Evolutionary conservation across 2,113 vertebrate species (phyloP).

Genomic region (Vanacampus margaritifer): DNA sequence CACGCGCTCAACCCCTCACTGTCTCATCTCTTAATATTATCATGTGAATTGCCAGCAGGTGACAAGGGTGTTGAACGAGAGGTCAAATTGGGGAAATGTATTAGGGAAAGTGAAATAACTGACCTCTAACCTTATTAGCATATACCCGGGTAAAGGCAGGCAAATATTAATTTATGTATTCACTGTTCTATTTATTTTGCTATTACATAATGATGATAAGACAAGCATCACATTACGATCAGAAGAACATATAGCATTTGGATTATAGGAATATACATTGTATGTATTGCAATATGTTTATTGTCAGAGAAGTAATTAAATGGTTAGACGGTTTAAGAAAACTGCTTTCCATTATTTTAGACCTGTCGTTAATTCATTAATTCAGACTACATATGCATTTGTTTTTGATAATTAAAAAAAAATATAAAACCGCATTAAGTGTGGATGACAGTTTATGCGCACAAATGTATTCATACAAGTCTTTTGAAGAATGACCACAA

Average conservation of each 20-base stretch:
- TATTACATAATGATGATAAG: constrained; percentile 22
- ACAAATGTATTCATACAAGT: too few relatives aligned
- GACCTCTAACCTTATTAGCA: constrained; percentile 43
- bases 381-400: not conserved
- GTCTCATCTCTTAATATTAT: constrained; percentile 61
- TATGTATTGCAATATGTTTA: constrained; percentile 12
- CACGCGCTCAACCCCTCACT: constrained; percentile 19
- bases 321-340: not conserved
- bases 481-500: too few relatives aligned
- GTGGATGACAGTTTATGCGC: too few relatives aligned
- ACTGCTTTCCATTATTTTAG: not conserved
- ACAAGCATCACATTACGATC: constrained; percentile 16
- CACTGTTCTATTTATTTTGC: constrained; percentile 27
- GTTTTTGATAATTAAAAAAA: too few relatives aligned
- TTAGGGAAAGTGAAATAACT: constrained; percentile 57
- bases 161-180: constrained; percentile 38
- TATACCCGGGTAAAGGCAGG: constrained; percentile 23
- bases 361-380: not conserved
- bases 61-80: constrained; percentile 50
- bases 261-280: not conserved
- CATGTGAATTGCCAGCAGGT: constrained; percentile 62
- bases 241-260: constrained; percentile 4
- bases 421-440: too few relatives aligned
- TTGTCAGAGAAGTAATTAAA: constrained; percentile 14
- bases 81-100: constrained; percentile 59